Evolutionary conservation across 2,797 vertebrate genomes (phyloP), one percentile per base, ranked within the genome.

Genomic region (Prionace glauca): DNA sequence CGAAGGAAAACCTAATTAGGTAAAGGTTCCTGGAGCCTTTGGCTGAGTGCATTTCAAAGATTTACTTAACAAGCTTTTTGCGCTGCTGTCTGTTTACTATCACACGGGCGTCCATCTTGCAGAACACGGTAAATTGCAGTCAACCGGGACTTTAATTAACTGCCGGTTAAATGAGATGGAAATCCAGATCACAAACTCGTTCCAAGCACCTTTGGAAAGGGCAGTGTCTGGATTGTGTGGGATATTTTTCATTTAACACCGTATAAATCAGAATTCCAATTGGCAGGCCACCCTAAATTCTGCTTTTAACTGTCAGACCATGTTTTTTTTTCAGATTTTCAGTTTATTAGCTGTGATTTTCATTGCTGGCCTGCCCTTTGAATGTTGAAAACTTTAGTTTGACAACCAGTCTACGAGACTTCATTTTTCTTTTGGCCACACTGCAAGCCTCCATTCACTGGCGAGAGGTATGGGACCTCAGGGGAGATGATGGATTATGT

Each of bases 341-440:
- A 41, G 90, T 92, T 92, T 67, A 92, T 69, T 41, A 92, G 65
- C 90, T 92, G 90, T 69, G n/a, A 69, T 92, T 69, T 69, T 20
- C 65, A 69, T 16, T 24, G 67, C n/a, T 8, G 41, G 65, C 0
- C 65, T 67, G 90, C 65, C 62, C 67, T 67, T 92, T 11, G 36
- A 69, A 92, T 69, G 79, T 36, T 67, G 90, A 67, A 92, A 92
- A 92, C 32, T 41, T 69, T 41, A 41, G n/a, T 69, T 69, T 92
- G 20, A 5, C 90, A 41, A 69, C 36, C 90, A 41, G 90, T 79
- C 0, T 9, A 90, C 20, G 8, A 69, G 65, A 12, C 32, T 9
- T 77, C 2, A 32, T 26, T 32, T 77, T 69, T 90, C 14, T 14
- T 92, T 4, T 92, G 90, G 90, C 90, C 67, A 10, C 62, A 41